Evolutionary conservation across 2,113 vertebrate species (phyloP), one percentile per base, ranked within the genome.

Genomic region (Centropus bengalensis): DNA sequence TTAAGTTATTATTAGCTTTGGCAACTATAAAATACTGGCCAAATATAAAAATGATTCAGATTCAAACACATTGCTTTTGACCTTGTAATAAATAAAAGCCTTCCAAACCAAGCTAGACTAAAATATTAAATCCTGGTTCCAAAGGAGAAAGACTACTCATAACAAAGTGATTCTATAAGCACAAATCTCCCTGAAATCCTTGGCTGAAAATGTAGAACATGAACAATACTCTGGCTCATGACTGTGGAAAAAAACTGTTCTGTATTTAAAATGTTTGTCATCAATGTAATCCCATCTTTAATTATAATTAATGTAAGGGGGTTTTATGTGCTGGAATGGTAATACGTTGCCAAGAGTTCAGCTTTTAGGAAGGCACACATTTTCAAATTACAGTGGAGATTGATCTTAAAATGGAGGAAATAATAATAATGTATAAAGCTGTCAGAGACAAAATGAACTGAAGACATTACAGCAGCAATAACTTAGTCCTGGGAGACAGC

Each of bases 201-300:
- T 97, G 76, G 94, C 91, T 91, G 30, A 89, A 96, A 91, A 94
- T 21, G 30, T 30, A 78, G 76, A 88, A 78, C 36, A 56, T 68
- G 82, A 95, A 96, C 84, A 93, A 93, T 89, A 88, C 38, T 62
- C 79, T 96, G 94, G 93, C 85, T 91, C 76, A 40, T 45, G 52
- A 71, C 30, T 74, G 28, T 75, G 89, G 94, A 96, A 97, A 95
- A 95, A 94, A 90, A 79, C 3, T 70, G 16, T 58, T 85, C 89
- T 86, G 55, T 40, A 78, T 93, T 95, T 81, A 94, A 94, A 93
- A 91, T 93, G 69, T 89, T 89, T 93, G 93, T 93, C 91, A 95
- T 88, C 92, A 70, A 42, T 33, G 42, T 95, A 97, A 96, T 92
- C 60, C 82, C 84, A 88, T 93, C 78, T 88, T 92, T 93, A 96